phyloP scores from a whole-genome alignment of 2,113 vertebrate species.

The Mormyrus iriodes region DNA sequence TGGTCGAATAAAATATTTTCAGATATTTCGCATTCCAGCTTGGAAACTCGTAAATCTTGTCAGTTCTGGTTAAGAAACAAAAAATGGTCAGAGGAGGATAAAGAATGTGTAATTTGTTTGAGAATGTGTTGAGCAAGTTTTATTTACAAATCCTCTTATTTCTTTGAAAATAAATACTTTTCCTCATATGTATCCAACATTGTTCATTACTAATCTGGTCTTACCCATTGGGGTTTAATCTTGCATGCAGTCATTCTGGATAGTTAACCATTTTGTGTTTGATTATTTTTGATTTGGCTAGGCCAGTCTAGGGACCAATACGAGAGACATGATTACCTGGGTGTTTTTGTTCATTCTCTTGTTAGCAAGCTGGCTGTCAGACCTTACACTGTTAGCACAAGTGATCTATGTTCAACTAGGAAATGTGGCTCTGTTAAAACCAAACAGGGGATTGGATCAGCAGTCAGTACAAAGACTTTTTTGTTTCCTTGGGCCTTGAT shows the following conservation, averaged over 20 bases:
- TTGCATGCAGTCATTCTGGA: background rate
- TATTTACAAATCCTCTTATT: constrained; percentile 8
- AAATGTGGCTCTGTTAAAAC: background rate
- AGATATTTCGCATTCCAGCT: background rate
- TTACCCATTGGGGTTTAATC: background rate
- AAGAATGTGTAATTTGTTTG: constrained; percentile 1
- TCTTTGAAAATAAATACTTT: background rate
- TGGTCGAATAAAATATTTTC: background rate
- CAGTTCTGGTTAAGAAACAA: background rate
- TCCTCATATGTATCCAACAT: background rate
- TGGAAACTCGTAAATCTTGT: background rate
- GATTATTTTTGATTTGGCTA: background rate
- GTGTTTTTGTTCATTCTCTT: background rate
- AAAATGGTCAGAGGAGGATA: background rate
- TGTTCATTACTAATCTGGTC: constrained; percentile 8
- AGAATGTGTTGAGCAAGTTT: background rate
- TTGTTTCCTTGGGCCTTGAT: background rate
- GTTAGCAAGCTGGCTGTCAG: background rate
- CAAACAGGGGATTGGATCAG: background rate
- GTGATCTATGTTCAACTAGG: background rate
- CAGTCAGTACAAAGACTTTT: background rate
- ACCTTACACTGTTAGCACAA: background rate
- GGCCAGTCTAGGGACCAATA: constrained; percentile 14
- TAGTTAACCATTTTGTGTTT: background rate
- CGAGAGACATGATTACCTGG: background rate